Conservation (phyloP, 2,888 invertebrate species). For the Noctuana brunneofusca region DNA sequence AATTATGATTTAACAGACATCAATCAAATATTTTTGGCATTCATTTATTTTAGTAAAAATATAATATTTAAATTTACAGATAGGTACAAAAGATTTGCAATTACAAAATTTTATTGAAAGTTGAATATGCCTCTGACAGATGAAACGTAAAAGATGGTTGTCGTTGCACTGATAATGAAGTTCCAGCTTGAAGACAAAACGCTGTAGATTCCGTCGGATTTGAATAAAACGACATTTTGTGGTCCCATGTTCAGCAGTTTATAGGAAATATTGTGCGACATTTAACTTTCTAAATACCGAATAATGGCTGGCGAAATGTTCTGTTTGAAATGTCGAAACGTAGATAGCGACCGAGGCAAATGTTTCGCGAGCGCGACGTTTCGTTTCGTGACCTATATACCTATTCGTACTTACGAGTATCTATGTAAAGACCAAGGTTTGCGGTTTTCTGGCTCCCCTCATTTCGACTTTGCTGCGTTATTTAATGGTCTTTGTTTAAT, state of each 20-base stretch:
- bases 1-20: no score
- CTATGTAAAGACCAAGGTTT: not conserved
- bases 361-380: not conserved
- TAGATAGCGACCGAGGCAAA: not conserved
- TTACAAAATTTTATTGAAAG: no score
- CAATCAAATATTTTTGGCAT: no score
- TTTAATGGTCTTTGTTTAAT: no score
- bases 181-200: conserved; percentile 5
- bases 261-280: conserved; percentile 33
- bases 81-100: no score
- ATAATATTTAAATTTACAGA: no score
- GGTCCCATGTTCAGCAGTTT: conserved; percentile 21
- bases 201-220: conserved; percentile 36
- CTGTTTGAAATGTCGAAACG: conserved; percentile 26
- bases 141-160: no score
- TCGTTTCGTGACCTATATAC: not conserved
- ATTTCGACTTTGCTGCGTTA: no score
- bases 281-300: conserved; percentile 35
- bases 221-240: conserved; percentile 37
- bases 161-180: not conserved
- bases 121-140: no score
- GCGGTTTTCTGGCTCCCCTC: not conserved
- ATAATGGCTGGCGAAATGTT: conserved; percentile 24
- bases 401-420: no score
- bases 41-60: no score